phyloP scores from a whole-genome alignment of 2,888 invertebrate genomes.

The Chrysolina haemoptera region DNA sequence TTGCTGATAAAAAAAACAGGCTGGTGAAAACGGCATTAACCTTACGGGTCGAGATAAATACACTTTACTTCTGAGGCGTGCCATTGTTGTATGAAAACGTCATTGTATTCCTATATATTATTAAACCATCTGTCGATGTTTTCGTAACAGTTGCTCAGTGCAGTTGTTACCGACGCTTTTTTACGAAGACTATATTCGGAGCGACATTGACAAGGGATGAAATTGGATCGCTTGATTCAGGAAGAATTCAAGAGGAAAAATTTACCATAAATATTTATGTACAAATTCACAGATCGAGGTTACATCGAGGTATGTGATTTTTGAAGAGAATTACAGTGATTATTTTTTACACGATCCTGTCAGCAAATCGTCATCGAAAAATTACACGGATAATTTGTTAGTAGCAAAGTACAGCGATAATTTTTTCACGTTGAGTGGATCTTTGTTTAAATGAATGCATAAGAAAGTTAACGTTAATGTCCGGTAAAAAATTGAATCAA shows the following conservation, averaged over 20 bases:
- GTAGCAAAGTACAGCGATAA: too few species aligned
- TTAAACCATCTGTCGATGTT: conserved; percentile 22
- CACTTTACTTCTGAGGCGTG: conserved; percentile 9
- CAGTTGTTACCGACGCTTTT: conserved; percentile 11
- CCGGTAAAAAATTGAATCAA: too few species aligned
- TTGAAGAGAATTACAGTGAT: too few species aligned
- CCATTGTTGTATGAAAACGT: conserved; percentile 13
- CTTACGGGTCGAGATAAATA: conserved; percentile 21
- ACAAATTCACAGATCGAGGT: not conserved
- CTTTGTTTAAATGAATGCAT: too few species aligned
- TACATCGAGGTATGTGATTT: too few species aligned
- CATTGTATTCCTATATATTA: conserved; percentile 11
- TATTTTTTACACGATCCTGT: too few species aligned
- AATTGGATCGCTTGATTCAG: not conserved
- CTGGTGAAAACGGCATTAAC: conserved; percentile 31
- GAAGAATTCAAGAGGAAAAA: not conserved
- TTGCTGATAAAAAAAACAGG: conserved; percentile 35
- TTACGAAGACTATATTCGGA: not conserved
- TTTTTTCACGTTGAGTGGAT: too few species aligned
- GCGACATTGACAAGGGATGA: conserved; percentile 5
- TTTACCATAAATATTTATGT: not conserved
- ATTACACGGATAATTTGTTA: too few species aligned
- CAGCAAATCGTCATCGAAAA: too few species aligned
- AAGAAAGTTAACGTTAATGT: too few species aligned
- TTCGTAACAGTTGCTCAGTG: conserved; percentile 15